Evolutionary conservation across 1,140 invertebrate species (phyloP).

Genomic region (Hylaeus anthracinus): DNA sequence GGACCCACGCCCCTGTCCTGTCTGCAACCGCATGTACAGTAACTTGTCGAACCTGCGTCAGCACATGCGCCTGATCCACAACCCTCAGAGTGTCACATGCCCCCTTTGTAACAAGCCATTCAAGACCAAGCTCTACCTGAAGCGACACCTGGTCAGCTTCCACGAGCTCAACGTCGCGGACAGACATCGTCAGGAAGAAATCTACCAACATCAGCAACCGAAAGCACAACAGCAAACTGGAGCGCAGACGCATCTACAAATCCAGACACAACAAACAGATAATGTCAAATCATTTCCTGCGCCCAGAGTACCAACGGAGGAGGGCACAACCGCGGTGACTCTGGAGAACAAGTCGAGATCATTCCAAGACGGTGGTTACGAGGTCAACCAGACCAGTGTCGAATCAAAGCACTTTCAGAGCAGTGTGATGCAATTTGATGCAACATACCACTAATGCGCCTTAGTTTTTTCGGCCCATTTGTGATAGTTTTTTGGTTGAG

Average conservation of each 20-base stretch:
- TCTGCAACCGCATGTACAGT: slow-evolving; percentile 90
- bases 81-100: slow-evolving; percentile 88
- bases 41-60: slow-evolving; percentile 90
- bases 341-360: slow-evolving; percentile 56
- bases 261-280: slow-evolving; percentile 59
- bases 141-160: slow-evolving; percentile 85
- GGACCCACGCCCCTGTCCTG: slow-evolving; percentile 86
- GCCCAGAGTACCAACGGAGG: slow-evolving; percentile 51
- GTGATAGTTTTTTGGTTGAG: slow-evolving; percentile 74
- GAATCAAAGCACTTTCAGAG: slow-evolving; percentile 75
- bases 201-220: slow-evolving; percentile 76
- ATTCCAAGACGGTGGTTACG: slow-evolving; percentile 70
- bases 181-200: slow-evolving; percentile 78
- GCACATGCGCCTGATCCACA: slow-evolving; percentile 90
- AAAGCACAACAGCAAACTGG: slow-evolving; percentile 55
- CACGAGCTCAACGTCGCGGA: slow-evolving; percentile 81
- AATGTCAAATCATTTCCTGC: slow-evolving; percentile 41
- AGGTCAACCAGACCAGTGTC: slow-evolving; percentile 71
- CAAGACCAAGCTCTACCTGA: slow-evolving; percentile 89
- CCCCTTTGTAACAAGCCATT: slow-evolving; percentile 88
- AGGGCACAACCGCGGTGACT: slow-evolving; percentile 35
- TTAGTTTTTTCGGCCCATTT: slow-evolving; percentile 71
- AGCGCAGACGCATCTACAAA: slow-evolving; percentile 61
- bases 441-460: slow-evolving; percentile 78
- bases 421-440: slow-evolving; percentile 77